These are phyloP conservation scores for Oophaga sylvatica DNA, from an alignment of 2,797 vertebrate species.

Conservation along the genomic window DNA sequence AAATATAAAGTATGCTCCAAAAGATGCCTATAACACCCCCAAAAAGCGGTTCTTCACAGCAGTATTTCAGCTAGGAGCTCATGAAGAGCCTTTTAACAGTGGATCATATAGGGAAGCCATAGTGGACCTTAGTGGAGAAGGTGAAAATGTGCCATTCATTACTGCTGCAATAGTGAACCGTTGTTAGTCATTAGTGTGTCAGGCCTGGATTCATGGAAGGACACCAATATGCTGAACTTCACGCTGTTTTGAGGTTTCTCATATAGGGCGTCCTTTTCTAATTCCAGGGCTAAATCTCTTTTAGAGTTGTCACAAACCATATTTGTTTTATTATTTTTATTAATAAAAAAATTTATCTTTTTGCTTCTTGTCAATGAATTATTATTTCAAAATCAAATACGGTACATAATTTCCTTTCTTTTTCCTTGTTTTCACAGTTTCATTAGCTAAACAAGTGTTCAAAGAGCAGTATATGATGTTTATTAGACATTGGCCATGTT, in stretches of 20 bases:
- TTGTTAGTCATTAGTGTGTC: slow-evolving; percentile 44
- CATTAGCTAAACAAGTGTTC: not conserved
- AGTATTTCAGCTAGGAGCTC: not conserved
- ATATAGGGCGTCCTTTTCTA: slow-evolving; percentile 35
- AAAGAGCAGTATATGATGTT: too few species aligned
- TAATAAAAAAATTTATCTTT: slow-evolving; percentile 62
- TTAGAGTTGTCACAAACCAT: slow-evolving; percentile 56
- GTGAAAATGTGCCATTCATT: slow-evolving; percentile 51
- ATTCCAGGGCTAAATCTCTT: slow-evolving; percentile 36
- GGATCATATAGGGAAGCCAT: slow-evolving; percentile 37
- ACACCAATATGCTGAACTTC: slow-evolving; percentile 6
- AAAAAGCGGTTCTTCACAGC: slow-evolving; percentile 20
- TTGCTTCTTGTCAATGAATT: slow-evolving; percentile 21
- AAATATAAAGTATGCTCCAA: not conserved
- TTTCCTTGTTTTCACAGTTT: not conserved
- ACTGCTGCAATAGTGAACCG: slow-evolving; percentile 59
- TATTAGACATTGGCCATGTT: too few species aligned
- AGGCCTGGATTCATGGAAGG: slow-evolving; percentile 35
- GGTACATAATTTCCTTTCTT: not conserved
- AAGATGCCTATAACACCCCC: slow-evolving; percentile 48
- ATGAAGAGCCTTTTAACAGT: slow-evolving; percentile 32
- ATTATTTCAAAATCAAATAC: not conserved
- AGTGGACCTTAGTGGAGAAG: slow-evolving; percentile 35
- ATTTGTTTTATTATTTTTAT: slow-evolving; percentile 61
- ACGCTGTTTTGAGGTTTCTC: slow-evolving; percentile 12